Percentiles rank a stretch among this genome's conserved stretches.
Evolutionary conservation across 37 sponge, comb jelly and placozoan genomes (phyloP).

Genomic region (Haliclona indistincta): DNA sequence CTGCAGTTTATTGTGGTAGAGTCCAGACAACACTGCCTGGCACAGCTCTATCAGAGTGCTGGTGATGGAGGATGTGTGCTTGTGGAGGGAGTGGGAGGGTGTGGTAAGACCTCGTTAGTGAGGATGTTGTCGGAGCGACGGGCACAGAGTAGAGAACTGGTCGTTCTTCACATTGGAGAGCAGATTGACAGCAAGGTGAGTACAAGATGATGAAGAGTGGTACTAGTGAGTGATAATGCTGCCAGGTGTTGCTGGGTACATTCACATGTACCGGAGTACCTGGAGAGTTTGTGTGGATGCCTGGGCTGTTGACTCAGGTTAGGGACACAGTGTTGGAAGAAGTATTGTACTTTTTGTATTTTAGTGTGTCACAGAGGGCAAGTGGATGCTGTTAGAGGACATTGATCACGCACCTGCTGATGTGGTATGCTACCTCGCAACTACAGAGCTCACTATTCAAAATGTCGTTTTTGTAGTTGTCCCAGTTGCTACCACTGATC

Average conservation of each 20-base stretch:
- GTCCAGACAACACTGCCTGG: too few species aligned
- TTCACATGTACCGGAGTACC: slow-evolving; percentile 70
- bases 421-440: slow-evolving; percentile 47
- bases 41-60: too few species aligned
- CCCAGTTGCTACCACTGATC: slow-evolving; percentile 67
- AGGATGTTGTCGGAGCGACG: neutral
- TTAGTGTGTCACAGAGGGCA: slow-evolving; percentile 68
- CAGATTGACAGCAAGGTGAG: slow-evolving; percentile 70
- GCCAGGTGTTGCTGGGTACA: slow-evolving; percentile 77
- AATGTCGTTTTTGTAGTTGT: slow-evolving; percentile 30
- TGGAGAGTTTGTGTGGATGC: slow-evolving; percentile 93
- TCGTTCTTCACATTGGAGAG: slow-evolving; percentile 58
- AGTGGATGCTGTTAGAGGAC: slow-evolving; percentile 91
- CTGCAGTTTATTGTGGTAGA: too few species aligned
- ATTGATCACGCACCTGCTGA: slow-evolving; percentile 75
- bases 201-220: neutral
- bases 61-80: slow-evolving; percentile 42
- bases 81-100: slow-evolving; percentile 60
- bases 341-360: slow-evolving; percentile 6
- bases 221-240: neutral
- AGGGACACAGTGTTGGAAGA: neutral
- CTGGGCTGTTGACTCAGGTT: slow-evolving; percentile 80
- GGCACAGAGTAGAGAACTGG: neutral
- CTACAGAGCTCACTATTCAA: neutral
- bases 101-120: slow-evolving; percentile 63